Conservation (phyloP, 92 coral and sea anemone species). For the Hydrozoanthus gracilis region DNA sequence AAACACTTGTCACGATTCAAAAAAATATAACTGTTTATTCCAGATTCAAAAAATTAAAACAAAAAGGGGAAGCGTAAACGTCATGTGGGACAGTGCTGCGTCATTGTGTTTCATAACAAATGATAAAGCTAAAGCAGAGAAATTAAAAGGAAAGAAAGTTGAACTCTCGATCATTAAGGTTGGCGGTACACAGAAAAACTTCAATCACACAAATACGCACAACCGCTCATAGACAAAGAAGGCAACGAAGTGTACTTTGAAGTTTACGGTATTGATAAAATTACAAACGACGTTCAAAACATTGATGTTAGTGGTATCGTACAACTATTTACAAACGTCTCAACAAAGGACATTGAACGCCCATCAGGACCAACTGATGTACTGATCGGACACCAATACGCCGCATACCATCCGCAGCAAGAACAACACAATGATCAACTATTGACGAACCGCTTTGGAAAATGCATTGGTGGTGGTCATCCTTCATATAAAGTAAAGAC, state of each 20-base stretch:
- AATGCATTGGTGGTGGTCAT: constrained; percentile 48
- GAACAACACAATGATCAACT: constrained; percentile 35
- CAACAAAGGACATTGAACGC: neutral
- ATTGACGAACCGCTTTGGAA: constrained; percentile 49
- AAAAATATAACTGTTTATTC: neutral
- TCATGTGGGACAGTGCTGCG: constrained; percentile 45
- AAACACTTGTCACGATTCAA: constrained; percentile 5
- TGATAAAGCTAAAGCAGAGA: constrained; percentile 30
- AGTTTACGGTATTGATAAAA: constrained; percentile 49
- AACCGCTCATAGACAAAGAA: constrained; percentile 16
- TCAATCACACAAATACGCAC: constrained; percentile 9
- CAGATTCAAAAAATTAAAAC: neutral
- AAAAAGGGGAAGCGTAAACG: constrained; percentile 23
- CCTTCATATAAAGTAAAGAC: neutral
- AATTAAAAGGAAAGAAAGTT: neutral
- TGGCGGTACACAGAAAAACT: constrained; percentile 35
- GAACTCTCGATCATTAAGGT: constrained; percentile 38
- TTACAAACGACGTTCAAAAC: constrained; percentile 20
- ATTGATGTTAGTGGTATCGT: constrained; percentile 11
- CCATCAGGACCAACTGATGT: constrained; percentile 40
- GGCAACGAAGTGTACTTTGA: constrained; percentile 13
- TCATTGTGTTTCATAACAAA: constrained; percentile 48
- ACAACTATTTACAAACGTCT: constrained; percentile 15
- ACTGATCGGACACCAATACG: constrained; percentile 37
- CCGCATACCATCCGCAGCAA: constrained; percentile 38